Base-by-base conservation (phyloP, 2,888 invertebrate genomes). In the Drosophila leonis region DNA sequence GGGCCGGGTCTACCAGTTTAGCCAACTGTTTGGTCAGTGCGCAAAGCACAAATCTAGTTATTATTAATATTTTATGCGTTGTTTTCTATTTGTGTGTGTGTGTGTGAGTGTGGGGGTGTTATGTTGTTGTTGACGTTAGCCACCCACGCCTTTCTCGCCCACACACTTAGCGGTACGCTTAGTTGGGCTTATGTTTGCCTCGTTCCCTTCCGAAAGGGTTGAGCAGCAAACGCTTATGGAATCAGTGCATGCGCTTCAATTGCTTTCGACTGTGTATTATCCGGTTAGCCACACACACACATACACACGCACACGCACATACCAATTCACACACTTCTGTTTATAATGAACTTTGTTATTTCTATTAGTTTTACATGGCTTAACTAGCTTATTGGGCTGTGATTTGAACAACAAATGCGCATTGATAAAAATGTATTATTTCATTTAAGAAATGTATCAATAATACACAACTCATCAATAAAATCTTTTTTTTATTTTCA, bases 31-130 rank as follows among this genome's bases (percentile, higher is more conserved):
- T 72, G 72, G 62, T 48, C 64, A 72, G 60, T 33, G 51, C 54
- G 59, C 69, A 71, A 35, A 73, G 77, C 64, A 66, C 77, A 89
- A 83, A 89, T 87, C 85, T 84, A 71, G 72, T 80, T 86, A 83
- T 82, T 80, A 86, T 82, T 86, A 86, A 87, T 86, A 89, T 89
- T 86, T 79, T 83, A 89, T 89, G 87, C 66, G 75, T 75, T 82
- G 67, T 75, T 75, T 79, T 75, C 80, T 74, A 62, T 68, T 62
- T 63, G 49, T 64, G 33, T 57, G 24, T 46, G 61, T 33, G n/a
- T 18, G 18, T 31, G 18, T 51, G 42, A 6, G 20, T 20, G 24
- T 15, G 35, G 35, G 20, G 5, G 18, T 51, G 33, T 20, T 18
- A 20, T 31, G 18, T 29, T 52, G 35, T 35, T 52, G 51, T 52